Evolutionary conservation across 1,140 invertebrate species (phyloP), one percentile per base, ranked within the genome.

Genomic region (Pogonognathellus flavescens): DNA sequence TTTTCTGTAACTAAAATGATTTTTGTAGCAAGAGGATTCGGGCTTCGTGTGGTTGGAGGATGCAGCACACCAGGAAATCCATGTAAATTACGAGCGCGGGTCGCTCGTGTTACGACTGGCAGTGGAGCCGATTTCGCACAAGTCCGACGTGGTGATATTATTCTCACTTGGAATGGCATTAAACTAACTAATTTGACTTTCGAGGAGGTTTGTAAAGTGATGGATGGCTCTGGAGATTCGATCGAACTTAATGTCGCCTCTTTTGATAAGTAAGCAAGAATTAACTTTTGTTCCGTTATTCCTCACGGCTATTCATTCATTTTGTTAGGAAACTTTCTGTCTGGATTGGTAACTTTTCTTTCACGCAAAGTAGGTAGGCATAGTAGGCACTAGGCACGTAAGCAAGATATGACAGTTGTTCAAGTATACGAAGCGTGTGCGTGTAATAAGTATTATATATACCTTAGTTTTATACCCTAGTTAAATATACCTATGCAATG

Each of bases 41-140:
- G 97, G 3, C 96, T 98, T 95, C 93, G 96, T 86, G 95, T 98
- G 4, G 96, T 97, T 6, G 97, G 96, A 7, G 97, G 97, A 31
- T 88, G 86, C 84, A 85, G 80, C 22, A 86, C 81, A 22, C 41
- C 84, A 80, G 83, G 84, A 41, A 87, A 76, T 66, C 88, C 86
- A 55, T 80, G 84, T 6, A 87, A 89, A 83, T 93, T 97, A 72
- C 96, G 96, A 89, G 96, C 97, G 70, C 95, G 96, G 90, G 96
- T 98, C 88, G 95, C 97, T 13, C 97, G 95, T 94, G 97, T 96
- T 0, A 95, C 97, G 25, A 95, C 95, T 1, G 96, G 96, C 55
- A 96, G 97, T 62, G 95, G 96, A 20, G 97, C 96, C 0, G 97
- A 98, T 90, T 94, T 96, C 89, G 95, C 94, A 66, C 96, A 96